These are phyloP conservation scores for Odontesthes bonariensis DNA, from an alignment of 2,113 vertebrate genomes.

Conservation along the genomic window DNA sequence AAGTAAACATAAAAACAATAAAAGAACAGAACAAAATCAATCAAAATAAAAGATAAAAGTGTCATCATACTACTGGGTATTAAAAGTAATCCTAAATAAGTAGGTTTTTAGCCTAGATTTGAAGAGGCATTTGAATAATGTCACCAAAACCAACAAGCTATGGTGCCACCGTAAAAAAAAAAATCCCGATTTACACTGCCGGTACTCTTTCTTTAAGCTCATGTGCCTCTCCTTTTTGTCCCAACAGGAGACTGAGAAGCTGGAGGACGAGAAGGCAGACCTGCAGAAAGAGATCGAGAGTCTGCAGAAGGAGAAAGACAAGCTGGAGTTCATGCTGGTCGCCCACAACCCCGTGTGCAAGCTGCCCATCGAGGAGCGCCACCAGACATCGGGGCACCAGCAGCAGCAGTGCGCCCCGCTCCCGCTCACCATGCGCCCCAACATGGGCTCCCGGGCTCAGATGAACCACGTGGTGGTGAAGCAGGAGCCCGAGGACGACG, in stretches of 20 bases:
- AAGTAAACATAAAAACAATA: too few relatives aligned
- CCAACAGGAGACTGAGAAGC: constrained; percentile 95
- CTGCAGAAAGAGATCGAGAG: constrained; percentile 97
- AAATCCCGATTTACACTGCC: too few relatives aligned
- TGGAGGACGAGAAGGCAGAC: constrained; percentile 96
- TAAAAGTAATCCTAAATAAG: too few relatives aligned
- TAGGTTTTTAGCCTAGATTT: too few relatives aligned
- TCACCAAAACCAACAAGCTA: background rate
- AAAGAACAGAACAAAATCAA: too few relatives aligned
- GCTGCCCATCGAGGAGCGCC: constrained; percentile 89
- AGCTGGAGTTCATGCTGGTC: constrained; percentile 98
- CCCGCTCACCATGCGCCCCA: constrained; percentile 84
- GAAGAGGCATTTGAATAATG: too few relatives aligned
- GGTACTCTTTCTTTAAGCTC: background rate
- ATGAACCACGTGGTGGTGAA: constrained; percentile 90
- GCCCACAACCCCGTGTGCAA: constrained; percentile 97
- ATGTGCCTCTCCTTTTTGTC: background rate
- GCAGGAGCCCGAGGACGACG: constrained; percentile 90
- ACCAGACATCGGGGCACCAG: constrained; percentile 54
- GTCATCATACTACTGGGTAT: too few relatives aligned
- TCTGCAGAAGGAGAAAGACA: constrained; percentile 98
- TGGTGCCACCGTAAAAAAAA: too few relatives aligned
- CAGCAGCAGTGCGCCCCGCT: constrained; percentile 82
- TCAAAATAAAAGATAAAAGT: too few relatives aligned
- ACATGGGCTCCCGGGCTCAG: constrained; percentile 55